Conservation (phyloP, 2,113 vertebrate genomes). For the Myanophis thanlyinensis region DNA sequence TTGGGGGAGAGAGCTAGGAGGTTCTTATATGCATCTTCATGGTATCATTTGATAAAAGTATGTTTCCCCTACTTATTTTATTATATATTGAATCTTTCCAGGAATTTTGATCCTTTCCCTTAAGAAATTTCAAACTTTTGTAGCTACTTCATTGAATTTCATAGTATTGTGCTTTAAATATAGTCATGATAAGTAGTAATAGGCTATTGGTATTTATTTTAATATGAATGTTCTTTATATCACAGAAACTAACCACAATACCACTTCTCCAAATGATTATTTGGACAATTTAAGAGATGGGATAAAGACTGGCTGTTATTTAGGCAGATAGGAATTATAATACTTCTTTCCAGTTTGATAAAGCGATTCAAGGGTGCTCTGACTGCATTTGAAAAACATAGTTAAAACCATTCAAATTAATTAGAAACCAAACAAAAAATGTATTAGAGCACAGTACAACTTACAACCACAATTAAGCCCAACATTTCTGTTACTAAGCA, state of each 20-base stretch:
- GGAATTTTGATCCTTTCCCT: not conserved
- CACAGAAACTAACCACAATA: not conserved
- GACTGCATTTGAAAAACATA: not conserved
- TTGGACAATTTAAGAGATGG: not conserved
- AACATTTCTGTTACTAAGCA: not conserved
- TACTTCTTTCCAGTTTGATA: not conserved
- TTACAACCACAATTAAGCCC: not conserved
- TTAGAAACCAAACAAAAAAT: not conserved
- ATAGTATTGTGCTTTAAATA: not conserved
- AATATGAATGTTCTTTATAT: not conserved
- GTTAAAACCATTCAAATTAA: not conserved
- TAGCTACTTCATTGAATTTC: not conserved
- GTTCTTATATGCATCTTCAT: not conserved
- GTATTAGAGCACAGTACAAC: not conserved
- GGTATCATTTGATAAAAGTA: not conserved
- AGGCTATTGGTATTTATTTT: not conserved
- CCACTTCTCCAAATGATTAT: not conserved
- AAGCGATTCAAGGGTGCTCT: not conserved
- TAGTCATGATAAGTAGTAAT: not conserved
- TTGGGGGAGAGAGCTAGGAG: not conserved
- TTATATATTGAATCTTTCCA: not conserved
- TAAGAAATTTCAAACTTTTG: not conserved
- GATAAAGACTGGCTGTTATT: not conserved
- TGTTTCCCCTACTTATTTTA: not conserved
- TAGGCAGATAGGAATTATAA: not conserved